Percentiles rank a stretch among this genome's conserved stretches.
These are phyloP conservation scores for Alosa alosa DNA, from an alignment of 2,113 vertebrate species.

Conservation along the genomic window DNA sequence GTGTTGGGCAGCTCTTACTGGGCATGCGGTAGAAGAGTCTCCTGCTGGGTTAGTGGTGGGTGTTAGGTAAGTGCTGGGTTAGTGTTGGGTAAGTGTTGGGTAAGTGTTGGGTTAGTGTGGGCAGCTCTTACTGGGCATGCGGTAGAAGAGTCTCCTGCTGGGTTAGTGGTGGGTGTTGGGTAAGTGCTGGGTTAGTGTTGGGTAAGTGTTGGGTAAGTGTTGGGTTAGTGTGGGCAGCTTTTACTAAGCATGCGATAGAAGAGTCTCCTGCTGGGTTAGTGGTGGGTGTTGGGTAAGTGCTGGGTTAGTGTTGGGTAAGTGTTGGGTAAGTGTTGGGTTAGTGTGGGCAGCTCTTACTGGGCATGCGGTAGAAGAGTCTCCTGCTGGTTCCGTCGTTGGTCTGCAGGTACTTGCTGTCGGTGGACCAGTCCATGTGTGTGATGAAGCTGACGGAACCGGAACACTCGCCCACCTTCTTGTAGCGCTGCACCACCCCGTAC, in stretches of 20 bases:
- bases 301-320: not conserved
- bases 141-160: conserved; percentile 89
- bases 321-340: not conserved
- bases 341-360: conserved; percentile 73
- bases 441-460: conserved; percentile 89
- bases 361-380: conserved; percentile 94
- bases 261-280: conserved; percentile 75
- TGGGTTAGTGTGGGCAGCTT: conserved; percentile 7
- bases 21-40: conserved; percentile 96
- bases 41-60: conserved; percentile 62
- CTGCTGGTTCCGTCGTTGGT: conserved; percentile 90
- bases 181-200: not conserved
- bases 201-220: not conserved
- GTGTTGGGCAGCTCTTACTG: conserved; percentile 73
- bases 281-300: too few species aligned
- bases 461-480: conserved; percentile 92
- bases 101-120: not conserved
- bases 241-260: conserved; percentile 98
- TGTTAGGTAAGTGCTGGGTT: not conserved
- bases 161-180: conserved; percentile 8
- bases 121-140: conserved; percentile 86
- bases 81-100: not conserved
- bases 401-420: conserved; percentile 92
- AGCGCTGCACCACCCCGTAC: conserved; percentile 91
- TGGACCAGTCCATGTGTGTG: conserved; percentile 98